Percentiles rank a stretch among this genome's conserved stretches.
phyloP scores from a whole-genome alignment of 2,888 invertebrate genomes.

The Romanomermis culicivorax region DNA sequence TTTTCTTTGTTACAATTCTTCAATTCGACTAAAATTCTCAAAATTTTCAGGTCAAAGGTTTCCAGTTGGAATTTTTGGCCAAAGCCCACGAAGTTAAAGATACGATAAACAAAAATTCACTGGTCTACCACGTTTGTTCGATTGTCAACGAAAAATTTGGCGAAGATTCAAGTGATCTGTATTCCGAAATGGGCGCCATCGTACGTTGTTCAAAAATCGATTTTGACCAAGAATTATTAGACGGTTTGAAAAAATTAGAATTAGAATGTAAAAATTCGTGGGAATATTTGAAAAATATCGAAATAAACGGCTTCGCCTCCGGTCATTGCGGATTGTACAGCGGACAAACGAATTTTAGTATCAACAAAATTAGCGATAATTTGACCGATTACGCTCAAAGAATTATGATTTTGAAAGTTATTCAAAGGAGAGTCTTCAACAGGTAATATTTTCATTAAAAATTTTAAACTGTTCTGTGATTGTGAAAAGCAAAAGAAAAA shows the following conservation, averaged over 20 bases:
- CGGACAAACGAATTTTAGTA: too few relatives aligned
- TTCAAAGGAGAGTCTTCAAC: slow-evolving; percentile 72
- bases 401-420: slow-evolving; percentile 73
- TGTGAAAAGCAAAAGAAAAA: background rate
- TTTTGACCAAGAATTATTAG: slow-evolving; percentile 67
- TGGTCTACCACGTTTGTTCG: slow-evolving; percentile 85
- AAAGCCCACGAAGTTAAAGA: slow-evolving; percentile 80
- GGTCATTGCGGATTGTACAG: too few relatives aligned
- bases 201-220: slow-evolving; percentile 50
- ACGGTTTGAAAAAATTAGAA: slow-evolving; percentile 68
- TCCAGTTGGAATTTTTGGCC: slow-evolving; percentile 84
- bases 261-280: slow-evolving; percentile 87
- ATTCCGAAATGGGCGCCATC: slow-evolving; percentile 50
- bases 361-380: slow-evolving; percentile 70
- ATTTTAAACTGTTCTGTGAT: background rate
- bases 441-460: slow-evolving; percentile 40
- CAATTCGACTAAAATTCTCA: slow-evolving; percentile 4
- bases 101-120: slow-evolving; percentile 92
- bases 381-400: slow-evolving; percentile 86
- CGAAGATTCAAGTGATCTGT: slow-evolving; percentile 84
- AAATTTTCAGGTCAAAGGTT: slow-evolving; percentile 55
- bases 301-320: slow-evolving; percentile 31
- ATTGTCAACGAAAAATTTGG: slow-evolving; percentile 90
- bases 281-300: slow-evolving; percentile 94
- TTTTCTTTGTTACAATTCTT: background rate